Conservation (phyloP, 2,113 vertebrate genomes). For the Chaetura pelagica region DNA sequence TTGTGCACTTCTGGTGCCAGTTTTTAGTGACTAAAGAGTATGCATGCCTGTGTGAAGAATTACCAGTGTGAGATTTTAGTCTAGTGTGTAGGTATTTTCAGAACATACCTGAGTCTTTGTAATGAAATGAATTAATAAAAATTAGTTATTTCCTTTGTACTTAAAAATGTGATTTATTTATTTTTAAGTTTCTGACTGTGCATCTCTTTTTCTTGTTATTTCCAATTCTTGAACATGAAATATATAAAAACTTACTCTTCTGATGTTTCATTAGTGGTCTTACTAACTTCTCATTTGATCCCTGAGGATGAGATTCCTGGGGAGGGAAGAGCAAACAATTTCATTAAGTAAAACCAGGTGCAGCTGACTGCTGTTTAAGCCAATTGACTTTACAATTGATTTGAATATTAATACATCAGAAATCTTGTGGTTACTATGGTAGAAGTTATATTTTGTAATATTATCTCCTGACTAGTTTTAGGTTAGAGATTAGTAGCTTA, state of each 20-base stretch:
- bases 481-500: not conserved
- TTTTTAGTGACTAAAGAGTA: slow-evolving; percentile 18
- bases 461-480: not conserved
- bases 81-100: not conserved
- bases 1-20: not conserved
- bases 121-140: not conserved
- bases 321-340: not conserved
- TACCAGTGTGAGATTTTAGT: not conserved
- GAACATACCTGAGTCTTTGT: not conserved
- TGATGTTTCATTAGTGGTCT: not conserved
- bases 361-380: not conserved
- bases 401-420: not conserved
- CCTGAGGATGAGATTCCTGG: not conserved
- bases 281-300: not conserved
- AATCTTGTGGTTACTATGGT: not conserved
- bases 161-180: not conserved
- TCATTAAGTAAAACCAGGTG: not conserved
- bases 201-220: not conserved
- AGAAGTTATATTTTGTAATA: not conserved
- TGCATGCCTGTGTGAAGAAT: not conserved
- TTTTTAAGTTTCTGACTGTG: not conserved
- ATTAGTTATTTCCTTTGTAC: not conserved
- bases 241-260: not conserved
- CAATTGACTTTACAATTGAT: not conserved
- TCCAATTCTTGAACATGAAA: not conserved